Evolutionary conservation across 2,113 vertebrate genomes (phyloP).

Genomic region (Mobula birostris): DNA sequence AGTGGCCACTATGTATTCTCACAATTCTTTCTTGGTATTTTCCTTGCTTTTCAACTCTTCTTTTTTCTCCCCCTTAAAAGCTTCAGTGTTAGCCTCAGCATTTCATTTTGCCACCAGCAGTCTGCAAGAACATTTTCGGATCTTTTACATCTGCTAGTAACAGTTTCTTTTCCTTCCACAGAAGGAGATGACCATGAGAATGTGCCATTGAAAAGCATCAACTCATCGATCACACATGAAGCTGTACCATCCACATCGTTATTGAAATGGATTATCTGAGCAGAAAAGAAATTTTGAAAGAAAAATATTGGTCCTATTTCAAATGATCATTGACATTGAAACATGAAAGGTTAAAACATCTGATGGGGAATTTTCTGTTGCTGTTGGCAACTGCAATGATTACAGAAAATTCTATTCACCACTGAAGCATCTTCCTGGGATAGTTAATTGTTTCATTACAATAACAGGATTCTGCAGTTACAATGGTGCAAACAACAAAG

Average conservation of each 20-base stretch:
- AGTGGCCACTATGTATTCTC: no score
- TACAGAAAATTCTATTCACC: background rate
- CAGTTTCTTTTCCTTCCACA: constrained; percentile 49
- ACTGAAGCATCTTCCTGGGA: background rate
- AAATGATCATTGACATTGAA: constrained; percentile 11
- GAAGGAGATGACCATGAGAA: constrained; percentile 93
- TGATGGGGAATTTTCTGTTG: background rate
- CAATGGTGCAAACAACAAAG: background rate
- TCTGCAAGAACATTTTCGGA: background rate
- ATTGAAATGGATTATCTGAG: background rate
- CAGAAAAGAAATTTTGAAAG: background rate
- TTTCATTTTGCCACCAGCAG: background rate
- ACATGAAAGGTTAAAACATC: constrained; percentile 11
- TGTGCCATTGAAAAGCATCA: constrained; percentile 76
- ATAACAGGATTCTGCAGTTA: background rate
- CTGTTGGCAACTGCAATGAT: background rate
- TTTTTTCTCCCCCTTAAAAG: background rate
- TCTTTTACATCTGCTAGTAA: background rate
- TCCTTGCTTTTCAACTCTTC: background rate
- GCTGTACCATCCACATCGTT: background rate
- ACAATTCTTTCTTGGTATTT: background rate
- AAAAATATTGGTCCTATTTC: background rate
- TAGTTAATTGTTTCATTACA: constrained; percentile 10
- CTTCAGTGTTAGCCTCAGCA: background rate
- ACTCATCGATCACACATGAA: background rate